A percentile compares a stretch with the other conserved stretches of the same genome.
Conservation (phyloP, 2,113 vertebrate genomes). For the Rhinolophus ferrumequinum region DNA sequence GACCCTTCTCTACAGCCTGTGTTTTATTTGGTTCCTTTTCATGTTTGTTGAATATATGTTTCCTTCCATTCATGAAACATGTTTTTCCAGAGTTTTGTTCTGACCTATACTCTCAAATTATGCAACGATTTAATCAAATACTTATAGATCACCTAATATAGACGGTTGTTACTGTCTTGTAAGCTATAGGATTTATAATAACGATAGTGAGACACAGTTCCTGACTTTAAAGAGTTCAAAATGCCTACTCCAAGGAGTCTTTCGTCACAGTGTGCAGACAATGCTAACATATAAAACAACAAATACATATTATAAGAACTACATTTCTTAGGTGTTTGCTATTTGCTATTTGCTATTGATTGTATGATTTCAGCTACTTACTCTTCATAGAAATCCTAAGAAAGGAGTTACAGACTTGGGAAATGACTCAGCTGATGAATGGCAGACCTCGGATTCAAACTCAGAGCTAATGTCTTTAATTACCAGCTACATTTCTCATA, state of each 20-base stretch:
- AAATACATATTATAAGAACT: not conserved
- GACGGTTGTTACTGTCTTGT: not conserved
- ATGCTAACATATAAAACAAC: not conserved
- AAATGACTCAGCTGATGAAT: not conserved
- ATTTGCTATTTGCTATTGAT: not conserved
- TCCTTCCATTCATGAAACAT: slow-evolving; percentile 11
- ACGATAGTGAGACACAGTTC: not conserved
- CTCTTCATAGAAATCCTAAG: not conserved
- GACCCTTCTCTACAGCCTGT: not conserved
- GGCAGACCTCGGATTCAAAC: not conserved
- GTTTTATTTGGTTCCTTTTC: slow-evolving; percentile 33
- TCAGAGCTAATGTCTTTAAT: not conserved
- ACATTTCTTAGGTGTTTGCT: not conserved
- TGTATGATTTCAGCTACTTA: not conserved
- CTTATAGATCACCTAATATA: not conserved
- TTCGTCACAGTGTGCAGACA: not conserved
- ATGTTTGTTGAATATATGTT: slow-evolving; percentile 42
- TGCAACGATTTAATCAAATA: not conserved
- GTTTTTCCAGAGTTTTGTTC: not conserved
- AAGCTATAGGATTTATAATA: not conserved
- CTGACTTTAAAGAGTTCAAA: not conserved
- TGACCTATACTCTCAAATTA: not conserved
- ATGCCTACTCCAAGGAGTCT: not conserved
- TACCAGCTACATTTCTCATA: not conserved
- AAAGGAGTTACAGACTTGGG: not conserved